These are phyloP conservation scores for Portevinia maculata DNA, from an alignment of 2,888 invertebrate species.

Conservation along the genomic window DNA sequence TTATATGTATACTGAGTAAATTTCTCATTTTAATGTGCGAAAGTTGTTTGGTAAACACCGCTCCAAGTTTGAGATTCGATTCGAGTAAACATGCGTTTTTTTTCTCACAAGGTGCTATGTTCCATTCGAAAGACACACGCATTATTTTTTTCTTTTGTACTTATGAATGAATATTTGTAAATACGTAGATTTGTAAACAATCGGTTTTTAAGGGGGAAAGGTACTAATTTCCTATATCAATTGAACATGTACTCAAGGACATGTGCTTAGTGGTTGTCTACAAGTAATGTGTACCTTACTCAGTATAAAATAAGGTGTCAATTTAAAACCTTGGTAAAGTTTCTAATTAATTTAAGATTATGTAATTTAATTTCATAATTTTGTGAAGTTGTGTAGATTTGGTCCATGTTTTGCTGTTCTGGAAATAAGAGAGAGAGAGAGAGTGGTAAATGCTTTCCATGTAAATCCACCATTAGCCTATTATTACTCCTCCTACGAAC, in stretches of 20 bases:
- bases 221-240: slow-evolving; percentile 28
- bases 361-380: too few species aligned
- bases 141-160: neutral
- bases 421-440: too few species aligned
- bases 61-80: neutral
- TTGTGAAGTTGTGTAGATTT: too few species aligned
- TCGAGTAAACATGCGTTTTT: slow-evolving; percentile 9
- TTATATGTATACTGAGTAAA: neutral
- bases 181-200: neutral
- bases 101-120: neutral
- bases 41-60: slow-evolving; percentile 9
- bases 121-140: neutral
- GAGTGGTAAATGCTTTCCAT: too few species aligned
- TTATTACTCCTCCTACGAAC: too few species aligned
- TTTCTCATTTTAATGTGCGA: slow-evolving; percentile 25
- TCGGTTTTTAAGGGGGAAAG: neutral
- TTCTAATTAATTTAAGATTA: too few species aligned
- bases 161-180: slow-evolving; percentile 42
- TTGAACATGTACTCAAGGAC: slow-evolving; percentile 8
- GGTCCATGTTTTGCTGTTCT: too few species aligned
- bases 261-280: neutral
- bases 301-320: slow-evolving; percentile 5
- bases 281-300: neutral
- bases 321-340: neutral
- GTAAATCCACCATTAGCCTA: too few species aligned